Evolutionary conservation across 2,113 vertebrate genomes (phyloP), one percentile per base, ranked within the genome.

Genomic region (Planiliza haematocheilus): DNA sequence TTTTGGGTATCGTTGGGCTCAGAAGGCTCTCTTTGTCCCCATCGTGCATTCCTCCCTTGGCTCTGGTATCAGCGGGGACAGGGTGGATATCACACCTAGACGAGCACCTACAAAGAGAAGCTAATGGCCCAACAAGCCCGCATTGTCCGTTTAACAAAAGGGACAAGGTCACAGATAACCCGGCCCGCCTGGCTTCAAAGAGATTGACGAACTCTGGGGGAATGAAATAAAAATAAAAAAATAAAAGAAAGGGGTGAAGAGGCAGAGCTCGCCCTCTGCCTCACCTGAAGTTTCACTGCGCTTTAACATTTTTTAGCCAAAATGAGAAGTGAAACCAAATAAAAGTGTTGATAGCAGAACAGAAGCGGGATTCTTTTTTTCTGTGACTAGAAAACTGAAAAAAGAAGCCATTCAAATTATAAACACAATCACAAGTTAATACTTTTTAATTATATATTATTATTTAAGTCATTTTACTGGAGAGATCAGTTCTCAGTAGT

Each of bases 81-180:
- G 74, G 78, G 74, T 61, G 81, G 76, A 63, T 68, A 70, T 90
- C 88, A 87, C 89, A 90, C 88, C 82, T 88, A 82, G 80, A 82
- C 39, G 65, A 88, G 86, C 68, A 56, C 21, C 86, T 85, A 88
- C 87, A 92, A 90, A 90, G 88, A 82, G 36, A 79, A 79, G 70
- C 86, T 87, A 93, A 91, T 89, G 76, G 78, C 69, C 41, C 53
- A 57, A 91, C 90, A 86, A 55, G 82, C 46, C 50, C 4, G 51
- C 43, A 80, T 94, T 92, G 91, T 94, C 65, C 80, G 71, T 61
- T 70, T 17, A 77, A 92, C 89, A 92, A 91, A 91, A 50, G 86
- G 60, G 63, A 77, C 55, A 51, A 81, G 82, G 62, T 82, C 52
- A 79, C 66, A 73, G 77, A 86, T 86, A 86, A 89, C 83, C 87